Evolutionary conservation across 2,888 invertebrate genomes (phyloP), one percentile per base, ranked within the genome.

Genomic region (Odontocerum albicorne): DNA sequence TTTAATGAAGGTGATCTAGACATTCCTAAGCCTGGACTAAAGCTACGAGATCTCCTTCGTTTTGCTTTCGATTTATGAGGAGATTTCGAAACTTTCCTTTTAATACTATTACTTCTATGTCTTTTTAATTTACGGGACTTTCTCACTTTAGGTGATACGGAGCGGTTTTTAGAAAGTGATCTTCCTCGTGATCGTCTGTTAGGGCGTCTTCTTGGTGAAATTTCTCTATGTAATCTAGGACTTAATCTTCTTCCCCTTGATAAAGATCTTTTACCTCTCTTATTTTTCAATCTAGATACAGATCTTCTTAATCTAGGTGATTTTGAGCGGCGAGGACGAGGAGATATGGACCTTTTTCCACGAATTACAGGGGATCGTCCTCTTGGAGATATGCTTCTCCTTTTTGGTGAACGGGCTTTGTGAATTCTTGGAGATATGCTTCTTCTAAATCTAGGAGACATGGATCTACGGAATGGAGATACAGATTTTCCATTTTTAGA

Each of bases 1-100:
- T 65, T 66, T 61, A 67, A 60, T 33, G 66, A 65, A 20, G 64
- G 62, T 57, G 61, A 64, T 42, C 65, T 67, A 12, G 64, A 61
- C 6, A 63, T 55, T 57, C 71, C 69, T 42, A 72, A 66, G 46
- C 70, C 71, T 7, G 66, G 63, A 57, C 72, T 70, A 52, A 68
- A 71, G 60, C 72, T 71, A n/a, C 56, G 35, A 4, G 57, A 59
- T 27, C 55, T 42, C 22, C 49, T 58, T 1, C 55, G 47, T 42
- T 60, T 62, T 4, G 42, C 64, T 57, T 68, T 67, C 62, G 66
- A 66, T 64, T 68, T 68, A 62, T 66, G 65, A 60, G 72, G 71
- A 66, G 68, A 69, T 66, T 68, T 71, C 60, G 67, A 72, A 65
- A 63, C 67, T 62, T 68, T 68, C 62, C 62, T 64, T 64, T 63